Base-by-base conservation (phyloP, 1,140 invertebrate species). In the Drosophila chauvacae region DNA sequence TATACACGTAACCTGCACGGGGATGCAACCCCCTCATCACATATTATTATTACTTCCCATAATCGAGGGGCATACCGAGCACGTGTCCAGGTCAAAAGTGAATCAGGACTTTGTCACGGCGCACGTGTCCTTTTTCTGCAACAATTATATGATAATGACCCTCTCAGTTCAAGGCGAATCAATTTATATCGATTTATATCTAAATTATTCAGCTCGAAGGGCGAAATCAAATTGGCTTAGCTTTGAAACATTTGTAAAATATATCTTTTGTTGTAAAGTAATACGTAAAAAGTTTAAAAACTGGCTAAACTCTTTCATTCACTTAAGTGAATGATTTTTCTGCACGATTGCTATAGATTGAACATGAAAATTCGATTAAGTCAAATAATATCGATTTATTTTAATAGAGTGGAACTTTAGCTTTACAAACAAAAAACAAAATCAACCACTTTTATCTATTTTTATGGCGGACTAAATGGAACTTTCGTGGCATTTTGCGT, bases 81-180 rank as follows among this genome's bases (percentile, higher is more conserved):
- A 79, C 84, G 84, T 88, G 84, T 44, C 77, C 26, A 59, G 66
- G 70, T 87, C 80, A 87, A 72, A 77, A 84, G 84, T 51, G 61
- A 87, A 64, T 68, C 58, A 55, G 56, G 68, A 58, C 11, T n/a
- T 50, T 41, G 62, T 39, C 66, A 55, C 60, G 71, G 41, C 30
- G 51, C 81, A 76, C 55, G 81, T 65, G 58, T 81, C 65, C 56
- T 51, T 37, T 35, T 68, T 55, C 76, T 80, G 72, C 73, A 61
- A 64, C 84, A 87, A 88, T 88, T 87, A 88, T 68, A 53, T 62
- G 58, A 50, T 74, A 66, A 78, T 68, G 45, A 58, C 56, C 42
- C 55, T 42, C 56, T 45, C 80, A 59, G 53, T 64, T 45, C 44
- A 37, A 58, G 62, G 51, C 70, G 26, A 80, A 55, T 78, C 59